Base-by-base conservation (phyloP, 2,113 vertebrate genomes). In the Onychostoma macrolepis region DNA sequence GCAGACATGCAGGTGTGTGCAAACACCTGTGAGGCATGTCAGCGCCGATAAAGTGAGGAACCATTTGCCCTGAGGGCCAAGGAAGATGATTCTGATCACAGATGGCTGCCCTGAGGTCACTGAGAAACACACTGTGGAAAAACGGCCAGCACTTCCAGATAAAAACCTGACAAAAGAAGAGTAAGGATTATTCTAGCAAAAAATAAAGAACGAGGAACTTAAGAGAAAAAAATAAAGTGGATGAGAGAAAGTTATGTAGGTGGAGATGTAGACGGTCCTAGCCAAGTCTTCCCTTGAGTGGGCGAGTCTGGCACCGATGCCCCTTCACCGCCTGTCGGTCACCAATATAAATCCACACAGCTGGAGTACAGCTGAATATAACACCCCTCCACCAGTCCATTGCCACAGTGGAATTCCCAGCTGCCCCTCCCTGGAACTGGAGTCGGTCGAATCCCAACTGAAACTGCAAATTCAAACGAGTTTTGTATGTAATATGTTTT, bases 301-400 rank as follows among this genome's bases (percentile, higher is more conserved):
- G 76, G 78, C 33, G 79, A 84, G 69, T 48, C 41, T 87, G 88
- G 87, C 79, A 85, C 41, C 33, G 41, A 88, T 82, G 76, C 84
- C 85, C 89, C 26, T 85, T 26, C 65, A n/a, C 41, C 85, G 87
- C 80, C 80, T 90, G 89, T 86, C 72, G 86, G 86, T 80, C 76
- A 85, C 28, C 24, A 72, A 33, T 87, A 72, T 80, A 88, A 71
- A 80, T 65, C 72, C 58, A 80, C 86, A 87, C 89, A 86, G 87
- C 82, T 88, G 85, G 84, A 87, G 50, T 85, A 83, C 85, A 90
- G 88, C 90, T 89, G 88, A 90, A 80, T 83, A 56, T 38, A 85
- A 86, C 82, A 75, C 81, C 83, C 86, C 80, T 86, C 80, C 74
- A 77, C 76, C 81, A 61, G 80, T 81, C 90, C 86, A 72, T 78